A percentile compares a stretch with the other conserved stretches of the same genome.
These are phyloP conservation scores for Ectropis crepuscularia DNA, from an alignment of 2,888 invertebrate genomes.

Conservation along the genomic window DNA sequence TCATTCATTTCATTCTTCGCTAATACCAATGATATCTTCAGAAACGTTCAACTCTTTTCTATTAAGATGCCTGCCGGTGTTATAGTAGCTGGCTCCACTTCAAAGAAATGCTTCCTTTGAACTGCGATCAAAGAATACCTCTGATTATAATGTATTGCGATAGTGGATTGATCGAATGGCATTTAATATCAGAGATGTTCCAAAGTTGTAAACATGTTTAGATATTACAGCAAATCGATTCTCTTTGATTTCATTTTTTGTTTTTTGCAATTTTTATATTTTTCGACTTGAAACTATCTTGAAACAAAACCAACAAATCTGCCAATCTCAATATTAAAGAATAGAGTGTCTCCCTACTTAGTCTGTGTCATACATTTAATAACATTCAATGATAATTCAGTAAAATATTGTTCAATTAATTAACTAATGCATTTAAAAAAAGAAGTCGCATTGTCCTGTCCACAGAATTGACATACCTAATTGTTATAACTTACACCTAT, in stretches of 20 bases:
- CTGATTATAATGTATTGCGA: conserved; percentile 37
- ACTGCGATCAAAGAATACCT: conserved; percentile 35
- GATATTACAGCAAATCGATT: conserved; percentile 5
- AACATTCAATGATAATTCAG: too few relatives aligned
- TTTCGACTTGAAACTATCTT: not conserved
- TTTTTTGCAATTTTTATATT: conserved; percentile 1
- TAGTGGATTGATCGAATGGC: conserved; percentile 26
- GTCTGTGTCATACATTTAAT: too few relatives aligned
- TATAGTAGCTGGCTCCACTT: conserved; percentile 18
- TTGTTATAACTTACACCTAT: too few relatives aligned
- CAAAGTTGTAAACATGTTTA: conserved; percentile 11
- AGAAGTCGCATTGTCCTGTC: too few relatives aligned
- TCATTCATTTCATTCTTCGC: too few relatives aligned
- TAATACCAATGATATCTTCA: too few relatives aligned
- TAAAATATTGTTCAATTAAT: too few relatives aligned
- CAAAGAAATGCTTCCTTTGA: conserved; percentile 36
- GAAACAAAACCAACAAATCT: too few relatives aligned
- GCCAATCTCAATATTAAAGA: too few relatives aligned
- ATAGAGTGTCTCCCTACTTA: too few relatives aligned
- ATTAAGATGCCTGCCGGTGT: conserved; percentile 20
- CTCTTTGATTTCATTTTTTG: conserved; percentile 27
- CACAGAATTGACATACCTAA: too few relatives aligned
- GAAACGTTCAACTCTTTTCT: not conserved
- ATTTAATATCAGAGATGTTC: conserved; percentile 26
- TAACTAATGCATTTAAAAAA: too few relatives aligned